Evolutionary conservation across 2,888 invertebrate genomes (phyloP), one percentile per base, ranked within the genome.

Genomic region (Scaptomyza reducta): DNA sequence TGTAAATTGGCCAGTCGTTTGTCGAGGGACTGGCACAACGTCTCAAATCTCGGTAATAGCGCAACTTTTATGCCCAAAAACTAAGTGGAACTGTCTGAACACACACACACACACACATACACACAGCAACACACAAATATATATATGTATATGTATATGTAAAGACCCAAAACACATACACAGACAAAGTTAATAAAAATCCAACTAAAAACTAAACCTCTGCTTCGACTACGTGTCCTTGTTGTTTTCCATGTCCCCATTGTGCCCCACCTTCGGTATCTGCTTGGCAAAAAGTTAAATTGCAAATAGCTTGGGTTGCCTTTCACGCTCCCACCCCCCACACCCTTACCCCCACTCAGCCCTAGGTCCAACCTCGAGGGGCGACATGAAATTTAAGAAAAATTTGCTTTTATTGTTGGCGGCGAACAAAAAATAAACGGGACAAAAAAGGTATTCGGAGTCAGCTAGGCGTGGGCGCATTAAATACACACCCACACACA

Each of bases 191-290:
- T 82, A 82, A 82, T 82, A 82, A 86, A 82, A 82, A 86, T 70
- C 83, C 86, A 82, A 82, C 83, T 76, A 78, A 85, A 82, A 82
- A 82, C 81, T 82, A 82, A 86, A 82, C 78, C 83, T 73, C 74
- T 71, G 60, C 64, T 56, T 55, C 47, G 54, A 70, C 72, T 69
- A 79, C 86, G 83, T 82, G 86, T 76, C 76, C 76, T 78, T 80
- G 74, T 76, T 80, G 74, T 81, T 76, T 75, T 67, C 46, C 73
- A 51, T 51, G 49, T 38, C 16, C 40, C 40, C 35, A 31, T 2
- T 3, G 10, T 7, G 3, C 68, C 66, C 65, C 64, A 55, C 69
- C 72, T 58, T 67, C 14, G 54, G 42, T 64, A 25, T 74, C 56
- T 56, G 33, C 64, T 38, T 54, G 61, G 59, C 61, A 57, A 73